phyloP scores from a whole-genome alignment of 2,797 vertebrate species.

The Lepilemur ruficaudatus region DNA sequence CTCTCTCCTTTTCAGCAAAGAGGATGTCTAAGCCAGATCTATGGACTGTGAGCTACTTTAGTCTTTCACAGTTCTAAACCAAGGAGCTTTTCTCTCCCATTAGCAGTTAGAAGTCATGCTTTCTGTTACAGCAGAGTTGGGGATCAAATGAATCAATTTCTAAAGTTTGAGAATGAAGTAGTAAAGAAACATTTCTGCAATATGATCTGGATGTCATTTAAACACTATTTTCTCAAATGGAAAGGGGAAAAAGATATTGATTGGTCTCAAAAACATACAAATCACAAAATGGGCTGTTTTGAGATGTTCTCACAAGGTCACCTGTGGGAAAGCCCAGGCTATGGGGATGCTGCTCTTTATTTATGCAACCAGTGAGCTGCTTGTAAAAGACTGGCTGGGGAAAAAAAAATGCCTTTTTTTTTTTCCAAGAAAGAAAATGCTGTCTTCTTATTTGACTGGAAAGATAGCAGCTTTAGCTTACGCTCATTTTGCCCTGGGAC shows the following conservation, averaged over 20 bases:
- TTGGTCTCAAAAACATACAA: constrained; percentile 33
- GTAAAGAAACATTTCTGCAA: not conserved
- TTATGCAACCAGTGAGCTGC: constrained; percentile 41
- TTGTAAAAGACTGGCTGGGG: constrained; percentile 53
- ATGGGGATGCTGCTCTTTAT: constrained; percentile 55
- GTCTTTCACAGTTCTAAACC: not conserved
- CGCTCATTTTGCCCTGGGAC: constrained; percentile 60
- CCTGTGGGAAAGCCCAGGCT: not conserved
- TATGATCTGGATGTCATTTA: not conserved
- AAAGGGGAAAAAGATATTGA: not conserved
- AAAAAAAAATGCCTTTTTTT: not conserved
- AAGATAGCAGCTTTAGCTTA: constrained; percentile 62
- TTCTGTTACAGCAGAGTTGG: not conserved
- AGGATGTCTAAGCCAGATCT: not conserved
- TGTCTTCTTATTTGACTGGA: constrained; percentile 61
- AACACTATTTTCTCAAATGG: not conserved
- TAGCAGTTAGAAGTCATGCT: not conserved
- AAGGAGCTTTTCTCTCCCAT: not conserved
- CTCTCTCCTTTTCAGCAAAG: not conserved
- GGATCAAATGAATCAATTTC: not conserved
- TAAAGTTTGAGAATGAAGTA: not conserved
- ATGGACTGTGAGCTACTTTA: not conserved
- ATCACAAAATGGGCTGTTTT: not conserved
- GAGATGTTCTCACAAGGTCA: not conserved
- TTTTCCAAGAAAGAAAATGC: constrained; percentile 37